A percentile compares a stretch with the other conserved stretches of the same genome.
phyloP scores from a whole-genome alignment of 2,888 invertebrate genomes.

The Acrocera orbiculus region DNA sequence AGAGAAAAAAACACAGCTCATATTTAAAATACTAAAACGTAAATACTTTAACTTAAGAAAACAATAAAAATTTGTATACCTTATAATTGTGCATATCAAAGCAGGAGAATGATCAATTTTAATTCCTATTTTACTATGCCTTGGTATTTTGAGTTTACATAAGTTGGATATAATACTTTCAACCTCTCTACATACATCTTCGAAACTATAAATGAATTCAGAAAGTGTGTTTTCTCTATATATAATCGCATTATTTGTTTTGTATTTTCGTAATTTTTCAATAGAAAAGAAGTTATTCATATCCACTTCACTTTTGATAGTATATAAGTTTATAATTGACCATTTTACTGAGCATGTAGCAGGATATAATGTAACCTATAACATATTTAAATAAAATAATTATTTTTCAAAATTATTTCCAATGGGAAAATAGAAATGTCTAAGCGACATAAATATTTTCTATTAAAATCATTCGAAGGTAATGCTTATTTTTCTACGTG shows the following conservation, averaged over 20 bases:
- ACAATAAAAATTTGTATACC: conserved; percentile 4
- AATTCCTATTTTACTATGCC: conserved; percentile 1
- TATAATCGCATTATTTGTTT: not conserved
- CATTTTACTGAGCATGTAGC: too few species aligned
- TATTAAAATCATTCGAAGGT: too few species aligned
- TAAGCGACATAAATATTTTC: too few species aligned
- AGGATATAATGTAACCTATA: too few species aligned
- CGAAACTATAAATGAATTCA: not conserved
- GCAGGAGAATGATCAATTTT: conserved; percentile 5
- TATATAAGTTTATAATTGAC: not conserved
- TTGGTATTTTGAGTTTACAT: not conserved
- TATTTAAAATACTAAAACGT: too few species aligned
- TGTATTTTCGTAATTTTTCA: not conserved
- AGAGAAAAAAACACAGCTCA: too few species aligned
- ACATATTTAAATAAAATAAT: too few species aligned
- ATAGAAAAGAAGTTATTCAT: not conserved
- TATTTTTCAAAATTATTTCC: too few species aligned
- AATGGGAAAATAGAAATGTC: too few species aligned
- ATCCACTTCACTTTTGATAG: not conserved
- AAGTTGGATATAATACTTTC: not conserved
- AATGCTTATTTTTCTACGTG: too few species aligned
- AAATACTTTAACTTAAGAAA: too few species aligned
- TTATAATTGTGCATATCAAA: conserved; percentile 5
- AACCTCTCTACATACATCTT: not conserved
- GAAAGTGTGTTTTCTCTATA: not conserved